phyloP scores from a whole-genome alignment of 2,797 vertebrate species.

The Oryzias dopingdopingensis region DNA sequence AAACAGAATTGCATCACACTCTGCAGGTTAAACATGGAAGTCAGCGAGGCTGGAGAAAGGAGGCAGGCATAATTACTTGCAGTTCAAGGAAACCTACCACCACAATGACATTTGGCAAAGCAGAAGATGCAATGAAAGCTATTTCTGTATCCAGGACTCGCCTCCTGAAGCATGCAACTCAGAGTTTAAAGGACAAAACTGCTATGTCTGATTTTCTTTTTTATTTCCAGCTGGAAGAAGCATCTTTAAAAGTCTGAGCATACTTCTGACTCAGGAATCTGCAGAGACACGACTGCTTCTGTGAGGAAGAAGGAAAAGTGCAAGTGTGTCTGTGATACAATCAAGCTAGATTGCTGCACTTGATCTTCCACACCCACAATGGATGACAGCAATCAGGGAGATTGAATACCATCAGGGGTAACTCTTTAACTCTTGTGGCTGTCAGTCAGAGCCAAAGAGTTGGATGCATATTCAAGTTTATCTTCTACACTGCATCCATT shows the following conservation, averaged over 20 bases:
- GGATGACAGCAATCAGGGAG: conserved; percentile 61
- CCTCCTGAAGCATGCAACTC: neutral
- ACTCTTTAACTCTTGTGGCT: conserved; percentile 36
- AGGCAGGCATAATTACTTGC: conserved; percentile 14
- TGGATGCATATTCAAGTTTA: neutral
- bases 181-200: neutral
- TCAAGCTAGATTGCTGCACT: conserved; percentile 60
- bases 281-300: neutral
- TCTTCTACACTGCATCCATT: neutral
- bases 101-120: conserved; percentile 13
- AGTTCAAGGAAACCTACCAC: conserved; percentile 15
- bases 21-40: conserved; percentile 33
- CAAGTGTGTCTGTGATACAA: conserved; percentile 56
- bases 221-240: no score
- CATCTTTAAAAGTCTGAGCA: conserved; percentile 7
- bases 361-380: conserved; percentile 49
- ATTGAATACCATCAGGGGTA: conserved; percentile 27
- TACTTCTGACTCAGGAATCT: conserved; percentile 2
- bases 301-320: conserved; percentile 22
- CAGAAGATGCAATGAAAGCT: conserved; percentile 4
- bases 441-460: conserved; percentile 35
- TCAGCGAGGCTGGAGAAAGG: conserved; percentile 39
- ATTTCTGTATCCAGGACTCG: conserved; percentile 1
- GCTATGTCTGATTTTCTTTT: neutral
- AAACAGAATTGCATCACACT: conserved; percentile 24